Percentiles rank a stretch among this genome's conserved stretches.
These are phyloP conservation scores for Sturnus vulgaris DNA, from an alignment of 2,113 vertebrate genomes.

Conservation along the genomic window DNA sequence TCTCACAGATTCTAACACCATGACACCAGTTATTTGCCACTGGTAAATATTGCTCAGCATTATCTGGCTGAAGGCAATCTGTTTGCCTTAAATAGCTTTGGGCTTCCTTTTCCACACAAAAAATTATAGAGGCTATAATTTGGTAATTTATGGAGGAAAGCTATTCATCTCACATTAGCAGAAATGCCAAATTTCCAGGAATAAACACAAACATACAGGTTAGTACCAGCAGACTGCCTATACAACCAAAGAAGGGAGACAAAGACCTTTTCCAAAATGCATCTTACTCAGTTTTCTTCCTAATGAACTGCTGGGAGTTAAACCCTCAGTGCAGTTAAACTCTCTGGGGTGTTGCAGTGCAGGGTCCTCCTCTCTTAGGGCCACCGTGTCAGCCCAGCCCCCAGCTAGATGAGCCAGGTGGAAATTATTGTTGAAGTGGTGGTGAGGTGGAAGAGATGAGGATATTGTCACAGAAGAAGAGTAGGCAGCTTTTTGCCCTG, in stretches of 20 bases:
- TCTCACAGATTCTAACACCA: background rate
- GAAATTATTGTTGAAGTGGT: background rate
- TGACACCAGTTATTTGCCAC: background rate
- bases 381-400: background rate
- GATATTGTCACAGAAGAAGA: background rate
- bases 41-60: background rate
- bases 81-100: background rate
- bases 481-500: background rate
- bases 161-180: accelerated
- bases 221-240: background rate
- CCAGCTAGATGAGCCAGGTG: background rate
- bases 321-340: background rate
- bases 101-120: background rate
- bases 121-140: background rate
- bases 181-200: background rate
- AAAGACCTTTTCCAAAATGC: background rate
- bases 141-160: background rate
- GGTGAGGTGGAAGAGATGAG: background rate
- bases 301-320: background rate
- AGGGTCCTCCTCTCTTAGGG: accelerated
- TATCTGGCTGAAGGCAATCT: background rate
- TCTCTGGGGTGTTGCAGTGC: background rate
- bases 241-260: background rate
- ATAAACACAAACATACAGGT: background rate
- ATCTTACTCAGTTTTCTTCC: background rate